A percentile compares a stretch with the other conserved stretches of the same genome.
phyloP scores from a whole-genome alignment of 2,888 invertebrate genomes.

The Nomada hirtipes region DNA sequence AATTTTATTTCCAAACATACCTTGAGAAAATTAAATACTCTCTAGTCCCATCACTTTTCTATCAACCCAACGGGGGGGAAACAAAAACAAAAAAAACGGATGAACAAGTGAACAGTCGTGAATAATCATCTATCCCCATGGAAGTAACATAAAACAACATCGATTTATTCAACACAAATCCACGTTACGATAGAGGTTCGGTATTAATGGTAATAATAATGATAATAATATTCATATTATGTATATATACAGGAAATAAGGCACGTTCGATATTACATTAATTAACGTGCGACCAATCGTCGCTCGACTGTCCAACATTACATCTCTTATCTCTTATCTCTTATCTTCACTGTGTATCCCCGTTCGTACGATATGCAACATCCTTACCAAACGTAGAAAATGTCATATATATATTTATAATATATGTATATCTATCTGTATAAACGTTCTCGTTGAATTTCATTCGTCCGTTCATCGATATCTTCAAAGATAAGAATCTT shows the following conservation, averaged over 20 bases:
- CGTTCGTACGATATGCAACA: slow-evolving; percentile 80
- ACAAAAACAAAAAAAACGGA: neutral
- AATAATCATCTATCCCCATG: slow-evolving; percentile 35
- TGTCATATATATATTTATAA: slow-evolving; percentile 71
- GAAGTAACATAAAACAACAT: slow-evolving; percentile 83
- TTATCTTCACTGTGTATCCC: slow-evolving; percentile 72
- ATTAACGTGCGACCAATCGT: slow-evolving; percentile 75
- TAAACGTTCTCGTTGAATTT: slow-evolving; percentile 70
- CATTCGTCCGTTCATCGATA: slow-evolving; percentile 58
- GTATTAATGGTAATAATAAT: slow-evolving; percentile 77
- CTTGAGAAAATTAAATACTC: neutral
- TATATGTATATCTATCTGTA: slow-evolving; percentile 73
- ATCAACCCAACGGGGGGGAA: neutral
- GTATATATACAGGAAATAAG: slow-evolving; percentile 80
- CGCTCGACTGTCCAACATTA: slow-evolving; percentile 66
- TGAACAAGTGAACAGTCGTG: slow-evolving; percentile 11
- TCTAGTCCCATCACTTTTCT: neutral
- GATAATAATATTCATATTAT: slow-evolving; percentile 74
- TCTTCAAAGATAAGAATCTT: slow-evolving; percentile 45
- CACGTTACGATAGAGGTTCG: slow-evolving; percentile 79
- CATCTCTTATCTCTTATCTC: slow-evolving; percentile 35
- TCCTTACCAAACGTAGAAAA: slow-evolving; percentile 82
- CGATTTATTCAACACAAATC: slow-evolving; percentile 83
- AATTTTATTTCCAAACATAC: slow-evolving; percentile 13
- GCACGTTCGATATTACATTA: slow-evolving; percentile 83